A percentile compares a stretch with the other conserved stretches of the same genome.
Conservation (phyloP, 2,797 vertebrate genomes). For the Spinibarbus caldwelli region DNA sequence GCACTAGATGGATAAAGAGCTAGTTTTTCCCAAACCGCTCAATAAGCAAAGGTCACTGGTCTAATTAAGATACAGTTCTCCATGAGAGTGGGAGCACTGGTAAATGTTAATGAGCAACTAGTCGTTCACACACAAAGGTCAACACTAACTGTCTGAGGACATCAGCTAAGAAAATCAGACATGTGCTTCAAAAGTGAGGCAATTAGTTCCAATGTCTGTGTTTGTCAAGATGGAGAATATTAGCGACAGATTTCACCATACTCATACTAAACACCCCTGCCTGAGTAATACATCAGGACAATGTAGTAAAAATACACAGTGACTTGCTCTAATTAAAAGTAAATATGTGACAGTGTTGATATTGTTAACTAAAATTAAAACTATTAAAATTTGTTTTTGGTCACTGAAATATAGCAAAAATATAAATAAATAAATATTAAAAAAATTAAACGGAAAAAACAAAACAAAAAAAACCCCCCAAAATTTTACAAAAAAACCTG, state of each 20-base stretch:
- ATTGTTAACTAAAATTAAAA: neutral
- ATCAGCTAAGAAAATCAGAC: conserved; percentile 54
- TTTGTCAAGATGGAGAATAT: conserved; percentile 24
- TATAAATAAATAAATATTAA: neutral
- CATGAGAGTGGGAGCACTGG: conserved; percentile 63
- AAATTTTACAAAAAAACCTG: no score
- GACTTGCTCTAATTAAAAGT: neutral
- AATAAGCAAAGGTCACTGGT: conserved; percentile 81
- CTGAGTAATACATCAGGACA: neutral
- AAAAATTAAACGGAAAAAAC: neutral
- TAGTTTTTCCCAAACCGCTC: conserved; percentile 72
- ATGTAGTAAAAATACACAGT: no score
- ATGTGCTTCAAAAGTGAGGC: conserved; percentile 44
- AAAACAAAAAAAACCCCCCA: neutral
- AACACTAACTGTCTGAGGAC: conserved; percentile 65
- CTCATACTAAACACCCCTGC: neutral
- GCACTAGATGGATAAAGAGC: conserved; percentile 44
- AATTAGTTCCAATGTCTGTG: conserved; percentile 30
- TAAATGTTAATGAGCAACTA: conserved; percentile 82
- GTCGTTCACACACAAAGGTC: conserved; percentile 77
- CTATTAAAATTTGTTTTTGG: no score
- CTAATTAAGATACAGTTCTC: conserved; percentile 77
- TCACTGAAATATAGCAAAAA: neutral
- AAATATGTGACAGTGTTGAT: neutral
- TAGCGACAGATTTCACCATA: neutral